Conservation (phyloP, 2,888 invertebrate genomes). For the Argyresthia albistria region DNA sequence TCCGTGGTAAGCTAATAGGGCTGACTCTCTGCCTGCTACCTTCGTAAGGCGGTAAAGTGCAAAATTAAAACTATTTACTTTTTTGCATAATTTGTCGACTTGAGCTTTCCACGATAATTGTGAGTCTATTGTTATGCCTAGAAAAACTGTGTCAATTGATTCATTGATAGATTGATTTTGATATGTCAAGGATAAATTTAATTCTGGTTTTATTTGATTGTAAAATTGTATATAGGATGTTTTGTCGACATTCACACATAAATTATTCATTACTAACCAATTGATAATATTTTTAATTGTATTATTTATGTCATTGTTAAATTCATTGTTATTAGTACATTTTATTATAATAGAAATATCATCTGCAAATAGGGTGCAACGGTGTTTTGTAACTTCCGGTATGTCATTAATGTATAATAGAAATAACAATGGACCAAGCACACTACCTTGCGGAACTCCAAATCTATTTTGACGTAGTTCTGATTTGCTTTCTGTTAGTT, state of each 20-base stretch:
- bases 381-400: background rate
- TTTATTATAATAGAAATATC: conserved; percentile 9
- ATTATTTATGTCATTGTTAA: conserved; percentile 4
- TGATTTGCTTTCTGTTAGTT: background rate
- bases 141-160: background rate
- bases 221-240: background rate
- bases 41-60: conserved; percentile 8
- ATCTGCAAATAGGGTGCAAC: conserved; percentile 21
- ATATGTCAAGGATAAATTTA: background rate
- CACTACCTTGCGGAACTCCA: conserved; percentile 8
- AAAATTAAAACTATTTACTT: conserved; percentile 8
- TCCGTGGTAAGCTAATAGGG: conserved; percentile 8
- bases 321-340: conserved; percentile 4
- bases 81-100: conserved; percentile 7
- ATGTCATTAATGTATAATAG: conserved; percentile 9
- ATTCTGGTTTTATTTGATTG: background rate
- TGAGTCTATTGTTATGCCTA: background rate
- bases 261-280: conserved; percentile 9
- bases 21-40: conserved; percentile 4
- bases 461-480: background rate
- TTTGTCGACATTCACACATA: background rate
- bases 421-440: conserved; percentile 9
- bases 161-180: background rate
- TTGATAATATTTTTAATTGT: conserved; percentile 1
- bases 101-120: background rate